Evolutionary conservation across 1,140 invertebrate species (phyloP).

Genomic region (Brachionus rotundiformis): DNA sequence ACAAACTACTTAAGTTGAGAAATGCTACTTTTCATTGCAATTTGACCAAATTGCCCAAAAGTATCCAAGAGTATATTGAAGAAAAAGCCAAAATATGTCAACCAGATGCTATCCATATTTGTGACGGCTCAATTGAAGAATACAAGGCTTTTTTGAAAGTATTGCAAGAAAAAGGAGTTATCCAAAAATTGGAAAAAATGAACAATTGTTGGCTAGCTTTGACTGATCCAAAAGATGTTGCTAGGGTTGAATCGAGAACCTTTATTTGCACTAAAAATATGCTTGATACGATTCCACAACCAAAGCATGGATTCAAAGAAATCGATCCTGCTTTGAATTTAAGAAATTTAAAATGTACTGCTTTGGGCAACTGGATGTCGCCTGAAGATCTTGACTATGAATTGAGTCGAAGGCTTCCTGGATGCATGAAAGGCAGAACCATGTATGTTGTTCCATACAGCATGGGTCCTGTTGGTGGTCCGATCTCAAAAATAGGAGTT

Average conservation of each 20-base stretch:
- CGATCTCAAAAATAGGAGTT: conserved; percentile 93
- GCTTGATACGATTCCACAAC: conserved; percentile 78
- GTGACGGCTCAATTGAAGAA: conserved; percentile 84
- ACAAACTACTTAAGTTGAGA: background rate
- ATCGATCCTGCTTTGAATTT: background rate
- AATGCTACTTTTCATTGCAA: background rate
- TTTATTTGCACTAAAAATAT: conserved; percentile 85
- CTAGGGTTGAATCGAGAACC: conserved; percentile 90
- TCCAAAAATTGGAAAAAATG: conserved; percentile 81
- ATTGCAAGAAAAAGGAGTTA: conserved; percentile 69
- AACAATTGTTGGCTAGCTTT: conserved; percentile 91
- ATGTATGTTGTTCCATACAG: conserved; percentile 99
- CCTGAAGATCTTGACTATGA: conserved; percentile 79
- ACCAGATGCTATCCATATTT: conserved; percentile 83
- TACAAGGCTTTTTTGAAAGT: conserved; percentile 69
- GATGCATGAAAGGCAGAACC: conserved; percentile 92
- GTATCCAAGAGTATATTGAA: conserved; percentile 32
- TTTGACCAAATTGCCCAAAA: background rate
- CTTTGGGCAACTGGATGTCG: conserved; percentile 91
- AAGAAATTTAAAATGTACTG: conserved; percentile 56
- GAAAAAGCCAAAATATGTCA: conserved; percentile 71
- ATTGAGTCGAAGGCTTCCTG: conserved; percentile 82
- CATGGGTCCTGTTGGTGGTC: conserved; percentile 94
- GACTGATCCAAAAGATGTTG: conserved; percentile 95
- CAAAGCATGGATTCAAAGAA: conserved; percentile 57